Evolutionary conservation across 2,113 vertebrate species (phyloP).

Genomic region (Microcebus jonahi): DNA sequence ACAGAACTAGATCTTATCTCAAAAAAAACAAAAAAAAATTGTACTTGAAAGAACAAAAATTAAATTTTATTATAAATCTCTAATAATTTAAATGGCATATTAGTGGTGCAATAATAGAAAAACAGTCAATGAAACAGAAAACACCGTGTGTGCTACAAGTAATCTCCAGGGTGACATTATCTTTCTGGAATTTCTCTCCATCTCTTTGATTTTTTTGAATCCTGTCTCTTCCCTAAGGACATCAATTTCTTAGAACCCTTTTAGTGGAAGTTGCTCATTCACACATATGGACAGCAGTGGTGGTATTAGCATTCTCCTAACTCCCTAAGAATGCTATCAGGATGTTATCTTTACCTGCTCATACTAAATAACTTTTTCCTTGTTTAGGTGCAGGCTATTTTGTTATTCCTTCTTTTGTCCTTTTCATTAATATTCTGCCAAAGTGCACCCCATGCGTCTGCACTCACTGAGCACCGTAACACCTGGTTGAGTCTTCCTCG

Average conservation of each 20-base stretch:
- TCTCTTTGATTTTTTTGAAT: neutral
- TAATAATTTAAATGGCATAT: neutral
- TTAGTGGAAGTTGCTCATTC: neutral
- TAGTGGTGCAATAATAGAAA: neutral
- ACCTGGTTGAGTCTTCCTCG: neutral
- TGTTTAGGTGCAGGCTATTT: neutral
- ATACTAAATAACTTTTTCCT: neutral
- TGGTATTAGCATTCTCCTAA: neutral
- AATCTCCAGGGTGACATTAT: neutral
- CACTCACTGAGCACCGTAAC: neutral
- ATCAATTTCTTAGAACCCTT: neutral
- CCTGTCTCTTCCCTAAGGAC: neutral
- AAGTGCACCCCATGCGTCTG: neutral
- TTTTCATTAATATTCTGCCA: neutral
- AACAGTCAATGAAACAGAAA: neutral
- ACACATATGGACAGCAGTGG: neutral
- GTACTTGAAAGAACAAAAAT: conserved; percentile 3
- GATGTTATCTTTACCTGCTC: neutral
- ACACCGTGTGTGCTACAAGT: neutral
- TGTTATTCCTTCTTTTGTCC: neutral
- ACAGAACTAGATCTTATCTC: too few relatives aligned
- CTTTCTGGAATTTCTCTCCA: neutral
- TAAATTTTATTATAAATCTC: neutral
- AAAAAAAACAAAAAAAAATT: too few relatives aligned
- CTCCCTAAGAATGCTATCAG: neutral